Evolutionary conservation across 2,797 vertebrate genomes (phyloP).

Genomic region (Arrhamphus sclerolepis): DNA sequence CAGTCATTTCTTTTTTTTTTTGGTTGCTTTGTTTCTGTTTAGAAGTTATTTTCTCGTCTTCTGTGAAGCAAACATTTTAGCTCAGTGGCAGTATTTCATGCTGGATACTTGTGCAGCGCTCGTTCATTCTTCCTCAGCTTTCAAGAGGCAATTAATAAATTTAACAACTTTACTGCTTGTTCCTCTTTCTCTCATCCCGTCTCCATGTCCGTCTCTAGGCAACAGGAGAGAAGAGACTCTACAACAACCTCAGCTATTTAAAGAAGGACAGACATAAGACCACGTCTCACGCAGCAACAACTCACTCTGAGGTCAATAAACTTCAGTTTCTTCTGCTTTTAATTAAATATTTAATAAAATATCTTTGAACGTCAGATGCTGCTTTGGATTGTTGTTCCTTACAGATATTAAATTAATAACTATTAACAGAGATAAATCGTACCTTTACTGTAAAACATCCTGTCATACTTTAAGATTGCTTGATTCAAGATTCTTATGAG

Average conservation of each 20-base stretch:
- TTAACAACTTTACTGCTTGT: slow-evolving; percentile 20
- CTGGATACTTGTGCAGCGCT: no score
- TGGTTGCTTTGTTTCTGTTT: not conserved
- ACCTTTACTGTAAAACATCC: no score
- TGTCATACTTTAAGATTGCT: no score
- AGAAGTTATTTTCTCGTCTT: not conserved
- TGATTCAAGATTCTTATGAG: no score
- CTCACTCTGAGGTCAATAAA: not conserved
- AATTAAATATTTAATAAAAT: not conserved
- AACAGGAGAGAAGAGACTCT: slow-evolving; percentile 57
- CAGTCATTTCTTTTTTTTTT: no score
- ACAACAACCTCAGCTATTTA: slow-evolving; percentile 54
- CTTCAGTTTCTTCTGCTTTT: not conserved
- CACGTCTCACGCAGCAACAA: not conserved
- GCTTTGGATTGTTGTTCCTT: not conserved
- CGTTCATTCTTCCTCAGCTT: not conserved
- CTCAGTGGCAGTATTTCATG: not conserved
- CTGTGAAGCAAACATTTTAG: not conserved
- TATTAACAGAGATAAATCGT: no score
- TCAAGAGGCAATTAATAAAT: slow-evolving; percentile 5
- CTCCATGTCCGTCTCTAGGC: slow-evolving; percentile 62
- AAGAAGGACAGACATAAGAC: slow-evolving; percentile 34
- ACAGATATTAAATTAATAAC: not conserved
- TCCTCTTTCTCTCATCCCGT: slow-evolving; percentile 17
- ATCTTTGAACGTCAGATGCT: not conserved